Evolutionary conservation across 2,888 invertebrate genomes (phyloP).

Genomic region (Cataglyphis cursor): DNA sequence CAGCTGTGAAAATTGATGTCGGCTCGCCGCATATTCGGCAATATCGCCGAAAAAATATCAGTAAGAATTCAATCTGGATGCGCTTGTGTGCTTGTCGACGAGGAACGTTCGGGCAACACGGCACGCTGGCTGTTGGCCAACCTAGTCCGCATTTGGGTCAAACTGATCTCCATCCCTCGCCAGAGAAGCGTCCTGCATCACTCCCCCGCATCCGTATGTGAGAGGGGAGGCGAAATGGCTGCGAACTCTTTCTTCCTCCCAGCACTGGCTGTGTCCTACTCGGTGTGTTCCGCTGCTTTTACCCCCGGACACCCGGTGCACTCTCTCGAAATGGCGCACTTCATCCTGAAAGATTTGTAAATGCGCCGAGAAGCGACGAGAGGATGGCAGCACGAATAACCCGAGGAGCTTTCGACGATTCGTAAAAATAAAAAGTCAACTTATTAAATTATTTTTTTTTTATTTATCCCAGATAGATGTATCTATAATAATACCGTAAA

Average conservation of each 20-base stretch:
- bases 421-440: not conserved
- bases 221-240: not conserved
- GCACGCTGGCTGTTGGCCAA: slow-evolving; percentile 82
- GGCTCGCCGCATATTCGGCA: slow-evolving; percentile 57
- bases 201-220: slow-evolving; percentile 8
- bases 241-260: slow-evolving; percentile 6
- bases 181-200: not conserved
- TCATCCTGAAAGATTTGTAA: slow-evolving; percentile 38
- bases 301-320: slow-evolving; percentile 21
- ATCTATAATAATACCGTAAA: not conserved
- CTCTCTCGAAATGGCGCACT: slow-evolving; percentile 32
- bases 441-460: not conserved
- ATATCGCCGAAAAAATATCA: slow-evolving; percentile 60
- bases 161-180: slow-evolving; percentile 58
- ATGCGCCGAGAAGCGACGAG: slow-evolving; percentile 3
- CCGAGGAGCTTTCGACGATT: not conserved
- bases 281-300: not conserved
- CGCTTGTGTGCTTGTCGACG: slow-evolving; percentile 43
- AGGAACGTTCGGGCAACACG: slow-evolving; percentile 73
- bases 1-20: slow-evolving; percentile 78
- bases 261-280: not conserved
- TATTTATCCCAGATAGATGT: too few relatives aligned
- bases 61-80: slow-evolving; percentile 60
- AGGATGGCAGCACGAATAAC: slow-evolving; percentile 9
- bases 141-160: slow-evolving; percentile 82